Base-by-base conservation (phyloP, 2,888 invertebrate species). In the Julus scanicus region DNA sequence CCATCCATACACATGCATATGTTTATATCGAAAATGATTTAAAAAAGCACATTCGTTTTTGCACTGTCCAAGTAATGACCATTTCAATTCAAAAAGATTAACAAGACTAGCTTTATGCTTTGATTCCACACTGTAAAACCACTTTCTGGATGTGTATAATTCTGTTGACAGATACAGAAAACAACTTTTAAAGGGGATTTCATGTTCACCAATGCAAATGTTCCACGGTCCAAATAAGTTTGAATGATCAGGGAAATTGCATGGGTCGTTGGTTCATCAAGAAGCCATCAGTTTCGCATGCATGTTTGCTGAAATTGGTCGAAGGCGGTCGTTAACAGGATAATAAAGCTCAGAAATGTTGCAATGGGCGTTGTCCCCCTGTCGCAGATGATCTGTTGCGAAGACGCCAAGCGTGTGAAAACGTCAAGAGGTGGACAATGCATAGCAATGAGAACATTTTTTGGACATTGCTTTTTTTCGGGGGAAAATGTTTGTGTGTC, bases 381-480 rank as follows among this genome's bases (percentile, higher is more conserved):
- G 63, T 53, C 53, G 53, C 15, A 15, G 53, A 15, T 53, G 53
- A 53, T 8, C 49, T 49, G 49, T 49, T 49, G 49, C 49, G 49
- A 57, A 57, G 5, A 57, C 63, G 63, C 20, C 53, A 53, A 20
- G 63, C 20, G 63, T 63, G 20, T 20, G 63, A 63, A 63, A 20
- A 63, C 9, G 63, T 20, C 63, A 80, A 80, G 80, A 37, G 80
- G 80, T 80, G 80, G 80, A 80, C 80, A 80, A 37, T 11, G 80
- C 37, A 80, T 37, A 13, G 15, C 37, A 80, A 80, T 37, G 80
- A 37, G 80, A 37, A 80, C 80, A 80, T 80, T 80, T 71, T 37
- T 37, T n/a, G 15, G 80, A 13, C 80, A 20, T 3, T 37, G 37
- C 37, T 80, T 37, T 37, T 37, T 37, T 63, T 63, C 4, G 29